These are phyloP conservation scores for Pseudotriccus pelzelni DNA, from an alignment of 2,797 vertebrate species.

Conservation along the genomic window DNA sequence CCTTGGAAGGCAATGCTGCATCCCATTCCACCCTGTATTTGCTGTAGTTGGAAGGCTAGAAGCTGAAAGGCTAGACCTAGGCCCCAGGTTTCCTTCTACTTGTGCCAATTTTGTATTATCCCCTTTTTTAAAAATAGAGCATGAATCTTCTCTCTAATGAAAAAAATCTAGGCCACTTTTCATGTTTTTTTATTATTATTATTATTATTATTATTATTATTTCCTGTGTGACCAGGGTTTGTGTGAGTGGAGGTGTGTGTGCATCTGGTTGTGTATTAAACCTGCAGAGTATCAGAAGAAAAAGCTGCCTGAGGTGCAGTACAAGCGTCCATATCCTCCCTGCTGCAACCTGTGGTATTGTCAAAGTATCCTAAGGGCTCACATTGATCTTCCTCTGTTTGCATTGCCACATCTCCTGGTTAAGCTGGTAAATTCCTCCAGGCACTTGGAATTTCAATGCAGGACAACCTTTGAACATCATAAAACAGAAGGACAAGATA, in stretches of 20 bases:
- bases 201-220: conserved; percentile 31
- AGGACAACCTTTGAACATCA: conserved; percentile 34
- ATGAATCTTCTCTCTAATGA: background rate
- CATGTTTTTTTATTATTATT: conserved; percentile 20
- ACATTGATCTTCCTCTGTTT: conserved; percentile 51
- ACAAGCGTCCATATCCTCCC: conserved; percentile 41
- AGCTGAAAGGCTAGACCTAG: background rate
- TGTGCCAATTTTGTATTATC: conserved; percentile 72
- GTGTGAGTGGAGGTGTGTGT: conserved; percentile 52
- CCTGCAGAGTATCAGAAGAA: conserved; percentile 41
- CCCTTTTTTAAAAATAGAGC: conserved; percentile 31
- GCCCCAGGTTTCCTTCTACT: conserved; percentile 43
- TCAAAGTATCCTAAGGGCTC: conserved; percentile 69
- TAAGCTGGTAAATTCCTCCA: conserved; percentile 44
- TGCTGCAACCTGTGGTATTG: conserved; percentile 51
- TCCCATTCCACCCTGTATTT: conserved; percentile 6
- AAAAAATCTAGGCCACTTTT: conserved; percentile 2
- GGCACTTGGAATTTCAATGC: conserved; percentile 36
- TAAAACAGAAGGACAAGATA: conserved; percentile 38
- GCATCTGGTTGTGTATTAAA: conserved; percentile 33
- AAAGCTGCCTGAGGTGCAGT: conserved; percentile 17
- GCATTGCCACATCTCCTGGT: conserved; percentile 40
- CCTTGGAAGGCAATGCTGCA: conserved; percentile 32
- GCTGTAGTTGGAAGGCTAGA: conserved; percentile 41
- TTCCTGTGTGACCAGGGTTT: conserved; percentile 30